These are phyloP conservation scores for Ctena decussata DNA, from an alignment of 2,888 invertebrate genomes.

Conservation along the genomic window DNA sequence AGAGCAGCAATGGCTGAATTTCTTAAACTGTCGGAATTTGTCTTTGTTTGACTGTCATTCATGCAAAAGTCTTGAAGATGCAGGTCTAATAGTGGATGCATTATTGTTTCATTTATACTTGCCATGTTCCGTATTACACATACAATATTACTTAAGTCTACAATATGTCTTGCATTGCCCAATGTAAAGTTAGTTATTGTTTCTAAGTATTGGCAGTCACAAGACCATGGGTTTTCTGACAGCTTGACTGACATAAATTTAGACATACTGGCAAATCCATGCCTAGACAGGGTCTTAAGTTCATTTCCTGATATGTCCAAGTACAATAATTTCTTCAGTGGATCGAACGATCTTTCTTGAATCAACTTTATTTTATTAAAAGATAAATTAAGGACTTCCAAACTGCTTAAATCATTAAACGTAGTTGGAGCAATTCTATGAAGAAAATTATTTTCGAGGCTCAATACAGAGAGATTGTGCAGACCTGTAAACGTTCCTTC, in stretches of 20 bases:
- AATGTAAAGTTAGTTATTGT: neutral
- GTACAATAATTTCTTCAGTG: slow-evolving; percentile 49
- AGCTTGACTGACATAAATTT: slow-evolving; percentile 52
- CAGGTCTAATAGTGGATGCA: neutral
- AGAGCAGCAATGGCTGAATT: neutral
- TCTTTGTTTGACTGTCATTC: neutral
- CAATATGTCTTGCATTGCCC: neutral
- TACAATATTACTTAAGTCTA: slow-evolving; percentile 9
- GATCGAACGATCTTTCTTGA: slow-evolving; percentile 48
- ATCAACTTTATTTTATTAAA: slow-evolving; percentile 62
- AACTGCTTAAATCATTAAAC: slow-evolving; percentile 63
- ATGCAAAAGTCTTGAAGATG: slow-evolving; percentile 18
- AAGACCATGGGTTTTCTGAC: slow-evolving; percentile 61
- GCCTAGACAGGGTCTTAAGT: slow-evolving; percentile 49
- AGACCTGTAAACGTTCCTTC: slow-evolving; percentile 33
- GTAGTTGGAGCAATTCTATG: slow-evolving; percentile 52
- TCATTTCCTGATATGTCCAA: slow-evolving; percentile 63
- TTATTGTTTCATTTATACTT: neutral
- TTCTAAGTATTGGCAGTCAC: slow-evolving; percentile 57
- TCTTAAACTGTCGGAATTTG: neutral
- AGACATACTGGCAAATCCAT: slow-evolving; percentile 41
- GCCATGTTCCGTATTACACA: neutral
- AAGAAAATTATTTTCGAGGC: slow-evolving; percentile 41
- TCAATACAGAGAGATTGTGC: slow-evolving; percentile 3
- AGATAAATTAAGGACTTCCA: slow-evolving; percentile 58